Base-by-base conservation (phyloP, 2,113 vertebrate genomes). In the Conger conger region DNA sequence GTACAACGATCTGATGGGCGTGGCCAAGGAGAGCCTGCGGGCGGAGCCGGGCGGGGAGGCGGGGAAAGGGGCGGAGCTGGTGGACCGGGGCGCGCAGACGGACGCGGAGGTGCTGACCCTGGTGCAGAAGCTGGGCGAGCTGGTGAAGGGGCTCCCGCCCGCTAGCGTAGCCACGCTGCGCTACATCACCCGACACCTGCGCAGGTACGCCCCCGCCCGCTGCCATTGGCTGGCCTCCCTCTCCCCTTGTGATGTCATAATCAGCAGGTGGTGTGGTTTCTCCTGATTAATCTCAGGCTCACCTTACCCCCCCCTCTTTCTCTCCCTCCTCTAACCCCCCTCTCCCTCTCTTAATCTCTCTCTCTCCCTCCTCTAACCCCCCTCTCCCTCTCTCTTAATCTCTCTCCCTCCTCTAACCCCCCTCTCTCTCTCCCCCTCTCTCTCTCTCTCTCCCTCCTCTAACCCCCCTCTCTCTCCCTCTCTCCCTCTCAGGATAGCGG, bases 1-100 rank as follows among this genome's bases (percentile, higher is more conserved):
- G 53, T 99, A 99, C 94, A 97, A 99, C 17, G 94, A 91, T 83
- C 94, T 99, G 30, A 97, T 99, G 96, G 98, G 98, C 3, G 89
- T 98, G 91, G 97, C 98, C 85, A 99, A 99, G 90, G 98, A 99
- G 88, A 99, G 95, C 87, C 79, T 98, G 84, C 96, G 97, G 86
- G 91, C 93, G 27, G 83, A 84, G 36, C 4, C 27, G 13, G 93
- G 81, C 17, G 53, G 76, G 13, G 83, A 84, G 3, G 77, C 0
- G 73, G 91, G 0, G 92, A 94, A 0, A 94, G 94, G 40, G 93
- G 91, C 35, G 76, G 92, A 82, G 33, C 88, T 0, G 94, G 18
- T 27, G 23, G 53, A 84, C 53, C 53, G 33, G 76, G 83, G 77
- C 15, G 18, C 35, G 0, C 27, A 53, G 50, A 84, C 77, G 1